Conservation (phyloP, 1,140 invertebrate species). For the Cydia amplana region DNA sequence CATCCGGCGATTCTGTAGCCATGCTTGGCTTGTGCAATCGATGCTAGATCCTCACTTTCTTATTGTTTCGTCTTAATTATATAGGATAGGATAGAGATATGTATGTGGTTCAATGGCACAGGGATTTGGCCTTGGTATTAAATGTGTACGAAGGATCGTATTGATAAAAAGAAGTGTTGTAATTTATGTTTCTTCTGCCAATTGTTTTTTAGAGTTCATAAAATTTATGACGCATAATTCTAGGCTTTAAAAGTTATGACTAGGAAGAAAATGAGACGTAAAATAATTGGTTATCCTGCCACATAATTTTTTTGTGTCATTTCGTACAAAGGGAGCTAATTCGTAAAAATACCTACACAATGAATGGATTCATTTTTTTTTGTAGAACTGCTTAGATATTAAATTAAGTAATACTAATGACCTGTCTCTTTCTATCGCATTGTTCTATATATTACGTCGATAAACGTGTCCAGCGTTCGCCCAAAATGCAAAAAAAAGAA, state of each 20-base stretch:
- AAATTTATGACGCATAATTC: constrained; percentile 27
- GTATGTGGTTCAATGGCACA: constrained; percentile 56
- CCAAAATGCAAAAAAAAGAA: no score
- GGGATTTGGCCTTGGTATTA: constrained; percentile 10
- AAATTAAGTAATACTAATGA: no score
- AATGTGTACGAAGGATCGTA: constrained; percentile 2
- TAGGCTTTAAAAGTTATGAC: not conserved
- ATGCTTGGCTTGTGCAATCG: constrained; percentile 59
- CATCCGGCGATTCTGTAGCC: constrained; percentile 70
- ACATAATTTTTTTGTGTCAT: not conserved
- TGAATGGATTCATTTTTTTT: no score
- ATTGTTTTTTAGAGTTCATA: not conserved
- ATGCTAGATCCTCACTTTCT: constrained; percentile 61
- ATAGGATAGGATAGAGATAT: constrained; percentile 37
- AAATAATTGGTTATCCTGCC: not conserved
- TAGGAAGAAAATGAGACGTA: not conserved
- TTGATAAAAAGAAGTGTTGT: not conserved
- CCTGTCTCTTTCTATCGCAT: no score
- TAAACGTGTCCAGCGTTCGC: no score
- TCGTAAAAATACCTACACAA: no score
- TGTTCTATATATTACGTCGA: no score
- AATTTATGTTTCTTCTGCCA: not conserved
- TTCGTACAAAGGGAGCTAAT: no score
- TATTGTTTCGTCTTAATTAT: constrained; percentile 71
- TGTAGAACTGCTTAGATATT: no score